Evolutionary conservation across 2,113 vertebrate species (phyloP), one percentile per base, ranked within the genome.

Genomic region (Trematomus loennbergii): DNA sequence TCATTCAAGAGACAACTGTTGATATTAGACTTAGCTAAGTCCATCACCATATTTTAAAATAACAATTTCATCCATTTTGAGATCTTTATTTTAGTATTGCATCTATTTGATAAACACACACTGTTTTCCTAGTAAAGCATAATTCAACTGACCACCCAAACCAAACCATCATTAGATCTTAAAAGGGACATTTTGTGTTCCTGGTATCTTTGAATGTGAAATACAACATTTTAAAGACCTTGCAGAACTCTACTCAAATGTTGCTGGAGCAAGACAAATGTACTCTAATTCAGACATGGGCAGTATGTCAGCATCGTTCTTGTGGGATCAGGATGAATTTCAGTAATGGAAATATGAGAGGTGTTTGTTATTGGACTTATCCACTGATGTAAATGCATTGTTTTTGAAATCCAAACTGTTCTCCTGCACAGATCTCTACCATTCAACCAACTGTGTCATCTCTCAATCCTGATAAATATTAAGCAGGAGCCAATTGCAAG

Each of bases 191-290:
- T 81, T 20, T 53, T 2, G 29, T 11, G 0, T 55, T 25, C 15
- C 17, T 69, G 25, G 15, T 46, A 22, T 29, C 12, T 46, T 63
- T 20, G n/a, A 29, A 29, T 45, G 43, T 49, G 40, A 61, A 55
- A 12, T 3, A 49, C 40, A 11, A 50, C 18, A 50, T 63, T 12
- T 69, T 9, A 15, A 1, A 1, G 18, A 12, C 12, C 12, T 22
- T 25, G 46, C 17, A 46, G 36, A 64, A 17, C 33, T 53, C n/a
- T 22, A 13, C 61, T 64, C 65, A 76, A 52, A 55, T 76, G 55
- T 73, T 73, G 12, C 63, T 59, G 50, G 25, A 72, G 18, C 9
- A 6, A 54, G 63, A 83, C 69, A 69, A 57, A 52, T 73, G 68
- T 78, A 57, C 29, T 68, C 40, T 20, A 36, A 33, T 22, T 48